phyloP scores from a whole-genome alignment of 2,888 invertebrate species.

The Limnephilus marmoratus region DNA sequence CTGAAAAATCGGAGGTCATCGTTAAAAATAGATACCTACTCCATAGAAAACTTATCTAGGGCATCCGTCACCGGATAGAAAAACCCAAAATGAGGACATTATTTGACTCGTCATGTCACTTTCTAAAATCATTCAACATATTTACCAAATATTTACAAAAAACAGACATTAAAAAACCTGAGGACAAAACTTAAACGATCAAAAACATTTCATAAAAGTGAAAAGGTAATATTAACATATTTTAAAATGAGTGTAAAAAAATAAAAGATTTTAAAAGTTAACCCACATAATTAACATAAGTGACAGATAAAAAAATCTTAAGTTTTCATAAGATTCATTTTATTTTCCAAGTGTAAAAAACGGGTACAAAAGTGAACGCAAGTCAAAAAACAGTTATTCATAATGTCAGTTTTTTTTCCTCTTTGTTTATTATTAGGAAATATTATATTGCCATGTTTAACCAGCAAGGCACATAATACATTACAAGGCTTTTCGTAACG shows the following conservation, averaged over 20 bases:
- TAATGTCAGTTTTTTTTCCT: background rate
- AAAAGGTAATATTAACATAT: background rate
- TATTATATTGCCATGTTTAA: background rate
- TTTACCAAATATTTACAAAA: background rate
- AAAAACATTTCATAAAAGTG: background rate
- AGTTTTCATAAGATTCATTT: background rate
- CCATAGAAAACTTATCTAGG: background rate
- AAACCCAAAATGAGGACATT: background rate
- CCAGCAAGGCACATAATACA: background rate
- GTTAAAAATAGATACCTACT: background rate
- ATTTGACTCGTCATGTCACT: background rate
- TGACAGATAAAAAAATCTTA: background rate
- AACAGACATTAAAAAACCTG: background rate
- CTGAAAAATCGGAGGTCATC: background rate
- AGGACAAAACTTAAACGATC: background rate
- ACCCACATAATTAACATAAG: background rate
- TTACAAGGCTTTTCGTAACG: background rate
- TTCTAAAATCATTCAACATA: background rate
- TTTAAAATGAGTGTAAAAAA: background rate
- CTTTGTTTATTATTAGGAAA: background rate
- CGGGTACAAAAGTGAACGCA: background rate
- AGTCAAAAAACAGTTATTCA: background rate
- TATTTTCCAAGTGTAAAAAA: background rate
- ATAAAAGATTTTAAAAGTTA: background rate
- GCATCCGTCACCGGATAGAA: background rate